Percentiles rank a stretch among this genome's conserved stretches.
Evolutionary conservation across 2,113 vertebrate genomes (phyloP).

Genomic region (Haemorhous mexicanus): DNA sequence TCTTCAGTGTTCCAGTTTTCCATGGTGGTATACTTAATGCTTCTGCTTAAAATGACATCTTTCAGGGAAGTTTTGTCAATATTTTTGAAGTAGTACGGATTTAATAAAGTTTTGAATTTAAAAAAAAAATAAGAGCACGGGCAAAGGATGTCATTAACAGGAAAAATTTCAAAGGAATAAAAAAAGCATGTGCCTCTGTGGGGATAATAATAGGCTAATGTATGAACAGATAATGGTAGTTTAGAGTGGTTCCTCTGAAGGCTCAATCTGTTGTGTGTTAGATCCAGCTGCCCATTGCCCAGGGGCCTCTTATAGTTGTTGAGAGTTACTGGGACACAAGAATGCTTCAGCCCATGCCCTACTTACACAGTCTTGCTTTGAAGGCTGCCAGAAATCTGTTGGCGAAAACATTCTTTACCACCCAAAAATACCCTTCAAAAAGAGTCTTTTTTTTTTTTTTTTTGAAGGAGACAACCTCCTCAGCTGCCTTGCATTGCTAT

Average conservation of each 20-base stretch:
- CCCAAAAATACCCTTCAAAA: conserved; percentile 6
- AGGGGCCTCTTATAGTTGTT: not conserved
- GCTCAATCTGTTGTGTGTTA: not conserved
- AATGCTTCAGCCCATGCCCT: not conserved
- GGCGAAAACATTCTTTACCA: not conserved
- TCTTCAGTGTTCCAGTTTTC: not conserved
- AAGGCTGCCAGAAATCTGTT: not conserved
- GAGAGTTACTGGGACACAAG: not conserved
- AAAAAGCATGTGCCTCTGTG: not conserved
- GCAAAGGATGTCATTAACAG: not conserved
- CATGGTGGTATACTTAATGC: not conserved
- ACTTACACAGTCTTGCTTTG: not conserved
- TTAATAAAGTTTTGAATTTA: not conserved
- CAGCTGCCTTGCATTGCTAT: not conserved
- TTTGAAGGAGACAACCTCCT: not conserved
- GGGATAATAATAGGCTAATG: not conserved
- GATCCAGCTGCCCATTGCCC: not conserved
- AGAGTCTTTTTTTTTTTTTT: not conserved
- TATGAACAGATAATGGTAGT: not conserved
- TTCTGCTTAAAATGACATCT: not conserved
- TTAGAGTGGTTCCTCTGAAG: not conserved
- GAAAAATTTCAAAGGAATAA: not conserved
- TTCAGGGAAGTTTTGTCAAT: not conserved
- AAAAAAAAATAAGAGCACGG: not conserved
- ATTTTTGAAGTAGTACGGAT: not conserved